Percentiles rank a stretch among this genome's conserved stretches.
These are phyloP conservation scores for Teleopsis dalmanni DNA, from an alignment of 1,140 invertebrate species.

Conservation along the genomic window DNA sequence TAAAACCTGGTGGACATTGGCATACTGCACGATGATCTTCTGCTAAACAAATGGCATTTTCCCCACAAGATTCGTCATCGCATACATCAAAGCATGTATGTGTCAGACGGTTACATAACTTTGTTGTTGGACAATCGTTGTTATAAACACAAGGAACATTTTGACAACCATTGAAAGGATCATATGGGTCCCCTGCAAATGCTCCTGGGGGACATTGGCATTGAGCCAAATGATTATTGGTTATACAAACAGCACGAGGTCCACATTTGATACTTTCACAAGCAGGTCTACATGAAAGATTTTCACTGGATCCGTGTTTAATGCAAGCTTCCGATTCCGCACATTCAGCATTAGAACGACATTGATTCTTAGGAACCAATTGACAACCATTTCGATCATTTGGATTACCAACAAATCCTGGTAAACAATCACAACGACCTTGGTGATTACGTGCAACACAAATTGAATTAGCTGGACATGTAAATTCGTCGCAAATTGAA, in stretches of 20 bases:
- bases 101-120: slow-evolving; percentile 72
- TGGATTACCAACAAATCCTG: slow-evolving; percentile 77
- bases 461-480: slow-evolving; percentile 72
- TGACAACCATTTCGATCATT: slow-evolving; percentile 80
- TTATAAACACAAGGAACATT: slow-evolving; percentile 79
- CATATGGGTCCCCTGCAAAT: slow-evolving; percentile 75
- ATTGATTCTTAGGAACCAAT: slow-evolving; percentile 61
- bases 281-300: slow-evolving; percentile 60
- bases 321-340: slow-evolving; percentile 69
- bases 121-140: slow-evolving; percentile 66
- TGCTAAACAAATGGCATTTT: slow-evolving; percentile 79
- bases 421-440: slow-evolving; percentile 69
- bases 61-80: slow-evolving; percentile 71
- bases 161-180: slow-evolving; percentile 63
- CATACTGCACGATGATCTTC: slow-evolving; percentile 75
- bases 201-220: slow-evolving; percentile 81
- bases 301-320: slow-evolving; percentile 39
- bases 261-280: slow-evolving; percentile 72
- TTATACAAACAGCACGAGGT: slow-evolving; percentile 73
- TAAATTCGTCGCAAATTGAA: slow-evolving; percentile 67
- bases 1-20: slow-evolving; percentile 74
- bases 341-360: slow-evolving; percentile 71
- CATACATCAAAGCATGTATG: slow-evolving; percentile 78
- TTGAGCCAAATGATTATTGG: slow-evolving; percentile 79
- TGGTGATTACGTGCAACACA: slow-evolving; percentile 68